These are phyloP conservation scores for Tillus elongatus DNA, from an alignment of 2,888 invertebrate genomes.

Conservation along the genomic window DNA sequence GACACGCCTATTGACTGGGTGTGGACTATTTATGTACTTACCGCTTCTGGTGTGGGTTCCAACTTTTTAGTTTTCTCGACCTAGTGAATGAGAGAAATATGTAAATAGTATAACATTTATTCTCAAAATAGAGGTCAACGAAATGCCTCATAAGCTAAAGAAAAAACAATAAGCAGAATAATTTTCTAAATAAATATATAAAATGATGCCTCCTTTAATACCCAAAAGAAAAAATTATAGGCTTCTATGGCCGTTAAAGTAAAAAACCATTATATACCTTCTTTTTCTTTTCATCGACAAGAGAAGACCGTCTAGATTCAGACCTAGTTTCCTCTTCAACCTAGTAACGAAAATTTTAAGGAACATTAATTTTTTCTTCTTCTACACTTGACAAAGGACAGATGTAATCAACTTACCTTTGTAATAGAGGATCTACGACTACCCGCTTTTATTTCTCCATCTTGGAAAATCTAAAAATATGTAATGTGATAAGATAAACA, in stretches of 20 bases:
- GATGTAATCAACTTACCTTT: too few species aligned
- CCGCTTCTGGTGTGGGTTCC: slow-evolving; percentile 36
- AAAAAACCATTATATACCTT: slow-evolving; percentile 26
- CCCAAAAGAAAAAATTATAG: too few species aligned
- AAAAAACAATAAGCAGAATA: too few species aligned
- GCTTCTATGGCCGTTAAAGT: too few species aligned
- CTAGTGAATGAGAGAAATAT: too few species aligned
- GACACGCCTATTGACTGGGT: neutral
- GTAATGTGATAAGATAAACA: too few species aligned
- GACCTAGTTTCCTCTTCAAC: slow-evolving; percentile 42
- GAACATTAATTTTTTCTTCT: neutral
- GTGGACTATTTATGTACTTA: slow-evolving; percentile 23
- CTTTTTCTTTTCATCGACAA: slow-evolving; percentile 40
- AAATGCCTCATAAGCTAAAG: too few species aligned
- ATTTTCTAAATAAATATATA: too few species aligned
- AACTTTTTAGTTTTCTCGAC: slow-evolving; percentile 31
- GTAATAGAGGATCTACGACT: slow-evolving; percentile 39
- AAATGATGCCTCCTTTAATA: too few species aligned
- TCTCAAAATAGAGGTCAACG: too few species aligned
- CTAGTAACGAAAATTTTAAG: slow-evolving; percentile 19
- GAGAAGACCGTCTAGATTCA: slow-evolving; percentile 44
- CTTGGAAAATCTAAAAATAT: slow-evolving; percentile 33
- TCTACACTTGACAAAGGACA: too few species aligned
- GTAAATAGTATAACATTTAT: too few species aligned
- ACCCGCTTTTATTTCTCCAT: slow-evolving; percentile 34